Evolutionary conservation across 1,140 invertebrate genomes (phyloP), one percentile per base, ranked within the genome.

Genomic region (Panulirus ornatus): DNA sequence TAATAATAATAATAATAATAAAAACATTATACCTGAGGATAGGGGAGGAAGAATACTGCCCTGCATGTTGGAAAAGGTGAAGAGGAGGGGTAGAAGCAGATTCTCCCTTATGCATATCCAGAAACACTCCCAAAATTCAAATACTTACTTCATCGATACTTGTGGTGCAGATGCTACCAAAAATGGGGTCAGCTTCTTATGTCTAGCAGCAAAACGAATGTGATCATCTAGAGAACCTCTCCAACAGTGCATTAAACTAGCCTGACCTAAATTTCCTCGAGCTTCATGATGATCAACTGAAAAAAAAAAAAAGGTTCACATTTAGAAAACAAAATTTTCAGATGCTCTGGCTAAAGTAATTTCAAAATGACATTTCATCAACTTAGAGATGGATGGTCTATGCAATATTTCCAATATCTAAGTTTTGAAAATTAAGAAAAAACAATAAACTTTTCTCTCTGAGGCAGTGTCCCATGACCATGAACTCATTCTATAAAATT

Each of bases 101-200:
- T 22, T 22, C 51, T 54, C 9, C 22, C 22, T 54, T 9, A 11
- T n/a, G 16, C 34, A n/a, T 73, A n/a, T 36, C 71, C 34, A 36
- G 2, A 16, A 73, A 36, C 34, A 73, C n/a, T n/a, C n/a, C n/a
- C n/a, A n/a, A n/a, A n/a, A 73, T 34, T 42, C 27, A 27, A 9
- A 34, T 34, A 42, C 89, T 91, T 47, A 86, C 91, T 89, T 88
- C 70, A 84, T 58, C 19, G 91, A 91, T 42, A 85, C 86, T 38
- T 91, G 86, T 42, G 84, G 86, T 34, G 91, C 91, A 54, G 82
- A 79, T 9, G 88, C 86, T n/a, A 91, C 86, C 40, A 91, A 58
- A 38, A 89, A 88, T 14, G 86, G 36, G 34, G 70, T 91, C 16
- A 91, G 73, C 30, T 84, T 76, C 73, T 85, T 88, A 16, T 79